phyloP scores from a whole-genome alignment of 1,140 invertebrate species.

The Philaenus spumarius region DNA sequence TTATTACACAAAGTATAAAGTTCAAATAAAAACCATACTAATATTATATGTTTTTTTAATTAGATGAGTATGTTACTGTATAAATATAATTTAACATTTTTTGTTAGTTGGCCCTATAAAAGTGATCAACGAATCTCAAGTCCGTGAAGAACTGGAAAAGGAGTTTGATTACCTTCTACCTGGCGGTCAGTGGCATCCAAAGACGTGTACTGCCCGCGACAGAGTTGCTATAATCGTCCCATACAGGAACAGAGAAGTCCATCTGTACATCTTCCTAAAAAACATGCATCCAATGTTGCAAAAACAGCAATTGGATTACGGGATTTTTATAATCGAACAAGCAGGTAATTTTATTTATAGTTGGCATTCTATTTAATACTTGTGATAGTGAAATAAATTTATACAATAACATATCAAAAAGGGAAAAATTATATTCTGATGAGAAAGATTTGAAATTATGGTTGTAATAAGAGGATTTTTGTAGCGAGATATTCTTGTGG shows the following conservation, averaged over 20 bases:
- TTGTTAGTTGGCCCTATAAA: slow-evolving; percentile 25
- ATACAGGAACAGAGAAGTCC: slow-evolving; percentile 67
- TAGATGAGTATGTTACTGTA: background rate
- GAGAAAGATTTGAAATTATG: too few species aligned
- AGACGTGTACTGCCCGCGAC: slow-evolving; percentile 63
- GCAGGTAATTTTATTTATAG: too few species aligned
- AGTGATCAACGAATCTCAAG: slow-evolving; percentile 13
- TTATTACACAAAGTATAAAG: background rate
- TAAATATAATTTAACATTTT: background rate
- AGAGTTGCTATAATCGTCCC: slow-evolving; percentile 86
- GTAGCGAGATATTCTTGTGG: too few species aligned
- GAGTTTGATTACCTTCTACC: slow-evolving; percentile 36
- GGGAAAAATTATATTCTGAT: too few species aligned
- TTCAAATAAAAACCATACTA: background rate
- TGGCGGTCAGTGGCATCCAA: slow-evolving; percentile 72
- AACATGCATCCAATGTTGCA: slow-evolving; percentile 89
- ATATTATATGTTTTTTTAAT: background rate
- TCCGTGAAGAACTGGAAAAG: slow-evolving; percentile 16
- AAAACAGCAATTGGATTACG: slow-evolving; percentile 86
- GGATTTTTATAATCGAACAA: slow-evolving; percentile 92
- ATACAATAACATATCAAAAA: too few species aligned
- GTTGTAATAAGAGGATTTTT: too few species aligned
- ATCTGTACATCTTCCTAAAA: slow-evolving; percentile 74
- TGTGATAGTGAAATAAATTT: too few species aligned
- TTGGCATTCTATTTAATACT: too few species aligned